A percentile compares a stretch with the other conserved stretches of the same genome.
Conservation (phyloP, 2,113 vertebrate genomes). For the Irena cyanogastra region DNA sequence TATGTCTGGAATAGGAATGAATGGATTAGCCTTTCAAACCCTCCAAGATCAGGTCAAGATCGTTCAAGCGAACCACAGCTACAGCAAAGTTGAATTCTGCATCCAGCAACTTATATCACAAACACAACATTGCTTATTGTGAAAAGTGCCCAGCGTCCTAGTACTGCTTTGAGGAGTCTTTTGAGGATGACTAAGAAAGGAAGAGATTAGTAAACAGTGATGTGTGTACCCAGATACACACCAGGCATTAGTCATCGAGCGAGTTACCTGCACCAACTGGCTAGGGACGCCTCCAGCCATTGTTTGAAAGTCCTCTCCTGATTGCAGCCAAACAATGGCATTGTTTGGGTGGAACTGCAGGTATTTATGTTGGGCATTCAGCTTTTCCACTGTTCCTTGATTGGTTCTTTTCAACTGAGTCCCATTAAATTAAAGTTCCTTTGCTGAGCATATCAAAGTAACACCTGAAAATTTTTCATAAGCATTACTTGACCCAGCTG, state of each 20-base stretch:
- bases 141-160: background rate
- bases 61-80: background rate
- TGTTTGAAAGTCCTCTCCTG: background rate
- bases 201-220: background rate
- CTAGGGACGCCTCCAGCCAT: background rate
- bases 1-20: conserved; percentile 61
- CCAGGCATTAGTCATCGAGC: background rate
- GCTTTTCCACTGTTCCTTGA: background rate
- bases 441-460: background rate
- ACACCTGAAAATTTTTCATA: conserved; percentile 18
- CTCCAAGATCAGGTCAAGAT: conserved; percentile 34
- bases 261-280: background rate
- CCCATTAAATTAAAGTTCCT: conserved; percentile 33
- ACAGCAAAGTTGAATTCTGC: background rate
- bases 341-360: conserved; percentile 17
- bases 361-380: conserved; percentile 22
- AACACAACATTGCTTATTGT: background rate
- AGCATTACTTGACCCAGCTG: conserved; percentile 43
- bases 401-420: conserved; percentile 34
- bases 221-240: background rate
- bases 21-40: conserved; percentile 53
- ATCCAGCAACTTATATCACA: background rate
- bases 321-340: conserved; percentile 14
- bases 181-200: background rate
- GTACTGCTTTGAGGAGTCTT: background rate